These are phyloP conservation scores for Ceratoteleas bidentatus DNA, from an alignment of 1,140 invertebrate genomes.

Conservation along the genomic window DNA sequence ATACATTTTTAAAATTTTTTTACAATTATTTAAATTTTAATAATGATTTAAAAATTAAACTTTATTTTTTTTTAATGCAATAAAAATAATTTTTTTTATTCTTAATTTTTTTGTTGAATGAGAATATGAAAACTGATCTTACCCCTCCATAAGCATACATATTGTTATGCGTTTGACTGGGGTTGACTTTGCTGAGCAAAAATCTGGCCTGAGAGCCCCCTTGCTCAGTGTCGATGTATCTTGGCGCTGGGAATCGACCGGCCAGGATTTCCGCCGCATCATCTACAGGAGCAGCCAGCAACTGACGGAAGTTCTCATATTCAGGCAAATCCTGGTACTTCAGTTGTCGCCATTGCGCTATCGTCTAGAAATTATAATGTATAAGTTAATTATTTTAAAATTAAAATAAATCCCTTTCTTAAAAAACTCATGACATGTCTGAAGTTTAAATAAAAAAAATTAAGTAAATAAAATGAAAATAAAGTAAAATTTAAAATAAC, in stretches of 20 bases:
- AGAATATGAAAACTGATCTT: slow-evolving; percentile 83
- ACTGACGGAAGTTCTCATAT: slow-evolving; percentile 98
- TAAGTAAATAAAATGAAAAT: too few relatives aligned
- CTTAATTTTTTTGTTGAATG: too few relatives aligned
- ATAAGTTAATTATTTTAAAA: too few relatives aligned
- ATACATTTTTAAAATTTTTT: too few relatives aligned
- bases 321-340: slow-evolving; percentile 98
- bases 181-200: slow-evolving; percentile 99
- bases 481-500: too few relatives aligned
- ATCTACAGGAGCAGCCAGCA: slow-evolving; percentile 97
- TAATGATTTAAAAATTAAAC: too few relatives aligned
- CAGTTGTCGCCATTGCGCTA: slow-evolving; percentile 96
- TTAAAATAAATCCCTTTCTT: too few relatives aligned
- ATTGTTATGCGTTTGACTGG: slow-evolving; percentile 99
- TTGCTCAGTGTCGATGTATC: slow-evolving; percentile 99
- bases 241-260: slow-evolving; percentile 97
- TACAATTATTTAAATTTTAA: too few relatives aligned
- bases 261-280: slow-evolving; percentile 98
- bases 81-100: too few relatives aligned
- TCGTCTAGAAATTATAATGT: slow-evolving; percentile 92
- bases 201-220: slow-evolving; percentile 99
- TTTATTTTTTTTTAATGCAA: too few relatives aligned
- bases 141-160: slow-evolving; percentile 97
- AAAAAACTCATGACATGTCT: too few relatives aligned
- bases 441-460: too few relatives aligned